Conservation (phyloP, 2,113 vertebrate species). For the Uria aalge region DNA sequence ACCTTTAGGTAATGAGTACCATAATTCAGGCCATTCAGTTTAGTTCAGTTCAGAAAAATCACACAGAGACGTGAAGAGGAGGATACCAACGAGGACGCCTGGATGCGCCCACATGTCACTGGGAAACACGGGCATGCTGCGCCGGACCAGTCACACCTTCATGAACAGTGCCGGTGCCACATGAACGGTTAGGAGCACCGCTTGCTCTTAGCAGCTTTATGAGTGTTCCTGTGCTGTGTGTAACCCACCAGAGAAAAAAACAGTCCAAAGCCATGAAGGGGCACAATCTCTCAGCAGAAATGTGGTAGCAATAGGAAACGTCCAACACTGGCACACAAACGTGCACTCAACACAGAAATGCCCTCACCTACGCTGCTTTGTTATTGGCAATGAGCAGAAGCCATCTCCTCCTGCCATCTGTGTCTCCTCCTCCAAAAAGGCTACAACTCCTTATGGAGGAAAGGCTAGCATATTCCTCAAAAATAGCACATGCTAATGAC, state of each 20-base stretch:
- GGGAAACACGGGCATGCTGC: not conserved
- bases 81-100: not conserved
- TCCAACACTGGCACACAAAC: not conserved
- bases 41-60: not conserved
- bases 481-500: not conserved
- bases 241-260: not conserved
- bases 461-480: not conserved
- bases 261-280: not conserved
- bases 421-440: not conserved
- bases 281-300: not conserved
- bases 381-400: not conserved
- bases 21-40: constrained; percentile 1
- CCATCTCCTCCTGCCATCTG: not conserved
- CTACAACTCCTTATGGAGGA: not conserved
- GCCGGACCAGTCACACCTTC: not conserved
- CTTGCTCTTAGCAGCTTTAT: not conserved
- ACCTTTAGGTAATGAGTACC: constrained; percentile 35
- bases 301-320: not conserved
- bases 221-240: not conserved
- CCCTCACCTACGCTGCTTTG: not conserved
- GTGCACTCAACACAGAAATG: not conserved
- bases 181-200: accelerated
- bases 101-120: not conserved
- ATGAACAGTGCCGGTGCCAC: accelerated
- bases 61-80: not conserved